Base-by-base conservation (phyloP, 2,888 invertebrate genomes). In the Branchipolynoe longqiensis region DNA sequence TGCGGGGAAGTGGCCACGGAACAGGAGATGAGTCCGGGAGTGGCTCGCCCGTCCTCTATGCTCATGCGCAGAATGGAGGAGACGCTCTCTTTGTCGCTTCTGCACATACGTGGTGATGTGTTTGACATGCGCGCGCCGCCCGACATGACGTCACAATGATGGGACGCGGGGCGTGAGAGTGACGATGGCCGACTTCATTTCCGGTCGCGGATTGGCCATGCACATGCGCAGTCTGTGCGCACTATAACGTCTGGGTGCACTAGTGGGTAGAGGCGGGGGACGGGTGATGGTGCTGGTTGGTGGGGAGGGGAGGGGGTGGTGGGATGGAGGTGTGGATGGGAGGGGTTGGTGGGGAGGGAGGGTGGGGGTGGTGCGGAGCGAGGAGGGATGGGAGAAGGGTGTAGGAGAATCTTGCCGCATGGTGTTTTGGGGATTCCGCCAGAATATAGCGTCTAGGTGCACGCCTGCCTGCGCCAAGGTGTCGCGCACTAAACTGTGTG, bases 151-250 rank as follows among this genome's bases (percentile, higher is more conserved):
- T 78, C 78, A 78, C 48, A 48, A 78, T n/a, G n/a, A n/a, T 48
- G 78, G 54, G 78, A 25, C 40, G 73, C 25, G 36, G 73, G 25
- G 28, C 12, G 62, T 33, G 36, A 41, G n/a, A 73, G 41, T 38
- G 73, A 73, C 64, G 58, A 31, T 31, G 64, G 54, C 78, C 31
- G 78, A 33, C 41, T 78, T 78, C 78, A 78, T 78, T 78, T 78
- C 78, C 78, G 41, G 78, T 25, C 8, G 4, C 28, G 12, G 78
- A 78, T 78, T 78, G 78, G 48, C 78, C 78, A 48, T 33, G 69
- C 14, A 38, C 69, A 38, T 69, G 69, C 62, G 31, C 31, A 28
- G 25, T 2, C 14, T 62, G 28, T 62, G 31, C 25, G 2, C 3
- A 28, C 14, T 14, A 3, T 14, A 28, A 18, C 4, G 62, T 4